These are phyloP conservation scores for Prionailurus bengalensis DNA, from an alignment of 2,113 vertebrate genomes.

Conservation along the genomic window DNA sequence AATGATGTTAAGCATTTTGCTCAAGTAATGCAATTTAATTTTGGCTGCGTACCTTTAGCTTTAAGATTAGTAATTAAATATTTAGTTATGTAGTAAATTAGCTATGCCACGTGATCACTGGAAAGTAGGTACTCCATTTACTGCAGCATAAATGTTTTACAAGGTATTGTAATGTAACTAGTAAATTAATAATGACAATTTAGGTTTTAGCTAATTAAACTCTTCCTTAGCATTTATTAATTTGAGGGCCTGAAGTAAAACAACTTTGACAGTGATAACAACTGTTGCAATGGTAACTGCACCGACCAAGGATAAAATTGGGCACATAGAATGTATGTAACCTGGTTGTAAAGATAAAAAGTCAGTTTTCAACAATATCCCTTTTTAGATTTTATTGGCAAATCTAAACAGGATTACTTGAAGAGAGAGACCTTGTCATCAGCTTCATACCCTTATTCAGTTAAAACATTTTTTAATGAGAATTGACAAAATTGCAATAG, in stretches of 20 bases:
- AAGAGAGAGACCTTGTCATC: neutral
- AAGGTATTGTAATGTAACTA: conserved; percentile 85
- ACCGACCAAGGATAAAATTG: conserved; percentile 8
- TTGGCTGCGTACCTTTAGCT: conserved; percentile 80
- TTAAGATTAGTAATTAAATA: conserved; percentile 87
- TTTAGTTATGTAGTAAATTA: conserved; percentile 88
- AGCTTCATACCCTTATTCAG: conserved; percentile 17
- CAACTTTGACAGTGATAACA: conserved; percentile 76
- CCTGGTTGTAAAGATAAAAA: conserved; percentile 38
- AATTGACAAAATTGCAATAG: neutral
- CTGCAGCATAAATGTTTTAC: conserved; percentile 90
- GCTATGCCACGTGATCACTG: conserved; percentile 77
- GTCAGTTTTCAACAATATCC: neutral
- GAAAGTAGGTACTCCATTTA: conserved; percentile 85
- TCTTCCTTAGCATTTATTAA: conserved; percentile 84
- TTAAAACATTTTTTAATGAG: neutral
- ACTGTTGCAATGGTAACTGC: conserved; percentile 65
- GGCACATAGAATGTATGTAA: neutral
- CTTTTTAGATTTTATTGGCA: conserved; percentile 19
- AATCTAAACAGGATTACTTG: neutral
- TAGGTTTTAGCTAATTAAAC: conserved; percentile 89
- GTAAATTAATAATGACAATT: conserved; percentile 90
- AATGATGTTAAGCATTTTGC: conserved; percentile 50
- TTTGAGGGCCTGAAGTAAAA: conserved; percentile 81
- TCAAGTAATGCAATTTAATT: conserved; percentile 80